phyloP scores from a whole-genome alignment of 2,888 invertebrate genomes.

The Limnephilus auricula region DNA sequence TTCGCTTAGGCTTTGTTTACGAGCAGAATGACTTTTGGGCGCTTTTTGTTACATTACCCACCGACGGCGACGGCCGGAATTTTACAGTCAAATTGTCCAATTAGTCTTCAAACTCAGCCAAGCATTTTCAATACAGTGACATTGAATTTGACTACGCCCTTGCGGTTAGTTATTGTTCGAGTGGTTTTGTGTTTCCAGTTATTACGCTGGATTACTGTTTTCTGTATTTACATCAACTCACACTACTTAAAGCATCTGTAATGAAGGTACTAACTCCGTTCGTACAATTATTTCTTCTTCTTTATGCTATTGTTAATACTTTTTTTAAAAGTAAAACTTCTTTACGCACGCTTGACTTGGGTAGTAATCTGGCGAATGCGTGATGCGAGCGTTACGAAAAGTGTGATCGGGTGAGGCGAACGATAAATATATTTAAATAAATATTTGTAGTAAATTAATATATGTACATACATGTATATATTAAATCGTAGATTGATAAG shows the following conservation, averaged over 20 bases:
- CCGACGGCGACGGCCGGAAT: background rate
- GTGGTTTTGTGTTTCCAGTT: background rate
- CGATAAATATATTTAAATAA: no score
- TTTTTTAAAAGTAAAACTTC: no score
- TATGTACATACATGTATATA: no score
- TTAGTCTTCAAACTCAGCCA: background rate
- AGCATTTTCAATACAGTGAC: background rate
- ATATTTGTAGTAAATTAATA: no score
- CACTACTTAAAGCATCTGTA: background rate
- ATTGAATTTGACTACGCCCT: background rate
- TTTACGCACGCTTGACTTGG: no score
- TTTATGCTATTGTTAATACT: no score
- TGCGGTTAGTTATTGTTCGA: background rate
- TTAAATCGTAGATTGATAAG: no score
- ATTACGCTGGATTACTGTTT: background rate
- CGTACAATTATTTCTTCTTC: no score
- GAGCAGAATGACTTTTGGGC: background rate
- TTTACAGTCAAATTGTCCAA: slow-evolving; percentile 17
- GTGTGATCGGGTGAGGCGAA: no score
- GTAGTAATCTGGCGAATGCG: no score
- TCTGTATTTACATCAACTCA: background rate
- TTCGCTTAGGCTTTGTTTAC: slow-evolving; percentile 20
- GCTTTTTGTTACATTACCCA: background rate
- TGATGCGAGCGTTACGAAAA: no score
- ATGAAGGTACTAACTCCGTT: no score